phyloP scores from a whole-genome alignment of 2,888 invertebrate species.

The Malacosoma neustria region DNA sequence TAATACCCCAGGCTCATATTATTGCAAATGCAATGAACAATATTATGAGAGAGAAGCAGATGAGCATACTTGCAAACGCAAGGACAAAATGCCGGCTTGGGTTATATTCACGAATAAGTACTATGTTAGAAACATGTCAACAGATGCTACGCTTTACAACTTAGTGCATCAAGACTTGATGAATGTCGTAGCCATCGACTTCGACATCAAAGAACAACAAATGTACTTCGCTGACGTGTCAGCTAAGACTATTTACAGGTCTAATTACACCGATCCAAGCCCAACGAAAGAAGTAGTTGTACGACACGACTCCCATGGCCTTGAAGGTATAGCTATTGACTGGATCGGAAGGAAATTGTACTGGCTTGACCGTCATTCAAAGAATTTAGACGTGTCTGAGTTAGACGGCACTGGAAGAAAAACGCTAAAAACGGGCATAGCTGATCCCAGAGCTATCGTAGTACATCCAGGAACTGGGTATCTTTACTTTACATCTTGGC shows the following conservation, averaged over 20 bases:
- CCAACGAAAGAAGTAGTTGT: conserved; percentile 88
- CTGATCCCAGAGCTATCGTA: conserved; percentile 95
- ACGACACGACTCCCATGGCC: conserved; percentile 93
- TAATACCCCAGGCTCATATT: conserved; percentile 95
- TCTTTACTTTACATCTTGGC: conserved; percentile 97
- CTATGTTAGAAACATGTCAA: conserved; percentile 96
- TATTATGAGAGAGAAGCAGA: conserved; percentile 91
- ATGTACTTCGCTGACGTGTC: conserved; percentile 98
- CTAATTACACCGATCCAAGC: conserved; percentile 72
- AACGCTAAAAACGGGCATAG: conserved; percentile 90
- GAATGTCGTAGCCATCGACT: conserved; percentile 97
- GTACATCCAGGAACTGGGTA: conserved; percentile 96
- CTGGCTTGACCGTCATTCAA: conserved; percentile 96
- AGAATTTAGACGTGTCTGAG: conserved; percentile 96
- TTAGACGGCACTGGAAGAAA: conserved; percentile 93
- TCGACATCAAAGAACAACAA: conserved; percentile 87
- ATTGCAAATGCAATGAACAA: conserved; percentile 95
- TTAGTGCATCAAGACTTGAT: conserved; percentile 95
- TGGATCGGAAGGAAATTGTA: conserved; percentile 98
- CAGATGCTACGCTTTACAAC: conserved; percentile 89
- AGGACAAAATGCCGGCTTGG: conserved; percentile 89
- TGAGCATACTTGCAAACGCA: conserved; percentile 92
- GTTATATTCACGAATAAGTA: conserved; percentile 97
- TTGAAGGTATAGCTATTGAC: conserved; percentile 98
- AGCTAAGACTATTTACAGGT: conserved; percentile 93